Evolutionary conservation across 2,888 invertebrate genomes (phyloP).

Genomic region (Torymus texanus): DNA sequence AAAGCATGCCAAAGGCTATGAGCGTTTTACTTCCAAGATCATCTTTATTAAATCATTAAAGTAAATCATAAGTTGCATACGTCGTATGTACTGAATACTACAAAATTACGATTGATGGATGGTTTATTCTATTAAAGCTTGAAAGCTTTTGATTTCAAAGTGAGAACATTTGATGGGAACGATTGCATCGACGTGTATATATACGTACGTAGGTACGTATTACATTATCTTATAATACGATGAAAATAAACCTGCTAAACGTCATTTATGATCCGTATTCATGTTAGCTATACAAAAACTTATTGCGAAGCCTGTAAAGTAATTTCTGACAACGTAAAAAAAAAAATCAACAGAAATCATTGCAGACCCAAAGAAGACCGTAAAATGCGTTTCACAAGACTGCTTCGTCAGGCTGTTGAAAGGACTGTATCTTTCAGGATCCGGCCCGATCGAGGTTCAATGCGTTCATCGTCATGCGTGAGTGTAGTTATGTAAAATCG

Average conservation of each 20-base stretch:
- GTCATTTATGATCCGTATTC: constrained; percentile 18
- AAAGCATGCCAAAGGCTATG: too few relatives aligned
- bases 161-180: background rate
- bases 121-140: background rate
- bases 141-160: background rate
- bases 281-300: constrained; percentile 1
- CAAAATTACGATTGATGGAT: background rate
- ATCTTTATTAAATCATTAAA: too few relatives aligned
- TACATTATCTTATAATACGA: constrained; percentile 2
- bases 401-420: constrained; percentile 33
- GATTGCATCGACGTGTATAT: too few relatives aligned
- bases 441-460: background rate
- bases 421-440: constrained; percentile 15
- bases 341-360: background rate
- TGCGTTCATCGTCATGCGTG: background rate
- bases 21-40: too few relatives aligned
- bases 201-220: too few relatives aligned
- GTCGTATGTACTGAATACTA: background rate
- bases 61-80: background rate
- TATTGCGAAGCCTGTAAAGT: too few relatives aligned
- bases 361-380: background rate
- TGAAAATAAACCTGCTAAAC: constrained; percentile 2
- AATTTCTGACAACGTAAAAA: background rate
- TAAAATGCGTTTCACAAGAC: constrained; percentile 27
- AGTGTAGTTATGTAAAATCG: constrained; percentile 32